Base-by-base conservation (phyloP, 2,113 vertebrate species). In the Brachypteracias leptosomus region DNA sequence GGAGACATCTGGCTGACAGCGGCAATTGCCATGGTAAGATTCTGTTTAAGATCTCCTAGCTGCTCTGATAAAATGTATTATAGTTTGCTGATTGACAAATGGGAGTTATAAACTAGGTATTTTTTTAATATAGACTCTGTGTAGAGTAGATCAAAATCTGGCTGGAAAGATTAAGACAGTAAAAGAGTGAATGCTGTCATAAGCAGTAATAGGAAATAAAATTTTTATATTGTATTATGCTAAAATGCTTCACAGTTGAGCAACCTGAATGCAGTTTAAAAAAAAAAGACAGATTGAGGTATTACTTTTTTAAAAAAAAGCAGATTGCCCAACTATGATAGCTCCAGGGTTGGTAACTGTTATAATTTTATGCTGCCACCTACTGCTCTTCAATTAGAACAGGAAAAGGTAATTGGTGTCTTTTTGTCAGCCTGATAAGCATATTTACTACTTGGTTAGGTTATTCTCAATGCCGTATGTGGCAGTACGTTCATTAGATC, bases 281-380 rank as follows among this genome's bases (percentile, higher is more conserved):
- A n/a, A 85, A 65, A 6, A 42, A 14, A 33, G 4, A 9, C 7
- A 38, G 18, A 71, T 71, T 65, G 44, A 89, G 89, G 63, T 31
- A n/a, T 3, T 46, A 7, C 24, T 51, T 5, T n/a, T 58, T 66
- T 7, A 9, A 20, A 31, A 35, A 63, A 62, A 55, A 71, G 9
- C 35, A 73, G 15, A 46, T 75, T 81, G 49, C n/a, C 26, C 49
- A 75, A 84, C 47, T 29, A 36, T 3, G 20, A 25, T 47, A 19
- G 22, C 68, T 67, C 78, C 59, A 67, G 26, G 26, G 12, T 31
- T 2, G 11, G 46, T 62, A 40, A 63, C 25, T 66, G 47, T 70
- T 89, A 92, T 42, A 42, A 42, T 81, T 86, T 88, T 72, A 40
- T 91, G 58, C 96, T 93, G 94, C 95, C 95, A 97, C 72, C 94